phyloP scores from a whole-genome alignment of 1,140 invertebrate species.

The Yoshiicerus persimilis region DNA sequence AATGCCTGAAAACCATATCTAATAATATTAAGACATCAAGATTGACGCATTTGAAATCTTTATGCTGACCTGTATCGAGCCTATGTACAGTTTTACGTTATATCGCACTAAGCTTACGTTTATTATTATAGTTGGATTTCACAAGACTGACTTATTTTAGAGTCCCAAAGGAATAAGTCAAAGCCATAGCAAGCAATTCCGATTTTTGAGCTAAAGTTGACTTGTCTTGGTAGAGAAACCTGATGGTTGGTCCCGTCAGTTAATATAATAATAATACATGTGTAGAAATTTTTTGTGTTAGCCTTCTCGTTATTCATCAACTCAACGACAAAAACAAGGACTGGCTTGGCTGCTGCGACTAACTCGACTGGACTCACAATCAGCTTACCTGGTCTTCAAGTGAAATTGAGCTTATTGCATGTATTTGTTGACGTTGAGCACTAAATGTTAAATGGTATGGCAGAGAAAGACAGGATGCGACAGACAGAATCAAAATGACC shows the following conservation, averaged over 20 bases:
- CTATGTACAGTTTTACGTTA: too few species aligned
- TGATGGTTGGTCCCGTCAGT: neutral
- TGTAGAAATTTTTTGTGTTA: neutral
- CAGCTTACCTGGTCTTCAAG: neutral
- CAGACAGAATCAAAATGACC: conserved; percentile 20
- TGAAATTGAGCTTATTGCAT: too few species aligned
- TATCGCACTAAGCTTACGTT: too few species aligned
- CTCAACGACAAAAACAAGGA: conserved; percentile 14
- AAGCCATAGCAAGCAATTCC: too few species aligned
- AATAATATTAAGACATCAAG: too few species aligned
- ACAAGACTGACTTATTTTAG: too few species aligned
- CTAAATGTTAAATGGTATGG: neutral
- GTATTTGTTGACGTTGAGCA: neutral
- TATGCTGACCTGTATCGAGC: too few species aligned
- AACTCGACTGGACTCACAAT: neutral
- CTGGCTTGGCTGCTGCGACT: neutral
- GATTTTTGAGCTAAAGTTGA: neutral
- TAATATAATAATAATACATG: neutral
- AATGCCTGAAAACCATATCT: too few species aligned
- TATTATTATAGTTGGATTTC: too few species aligned
- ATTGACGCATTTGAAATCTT: too few species aligned
- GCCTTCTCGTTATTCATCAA: neutral
- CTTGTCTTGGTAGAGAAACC: neutral
- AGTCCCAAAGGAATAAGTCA: too few species aligned
- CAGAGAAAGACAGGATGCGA: neutral